These are phyloP conservation scores for Branchellion lobata DNA, from an alignment of 2,888 invertebrate genomes.

Conservation along the genomic window DNA sequence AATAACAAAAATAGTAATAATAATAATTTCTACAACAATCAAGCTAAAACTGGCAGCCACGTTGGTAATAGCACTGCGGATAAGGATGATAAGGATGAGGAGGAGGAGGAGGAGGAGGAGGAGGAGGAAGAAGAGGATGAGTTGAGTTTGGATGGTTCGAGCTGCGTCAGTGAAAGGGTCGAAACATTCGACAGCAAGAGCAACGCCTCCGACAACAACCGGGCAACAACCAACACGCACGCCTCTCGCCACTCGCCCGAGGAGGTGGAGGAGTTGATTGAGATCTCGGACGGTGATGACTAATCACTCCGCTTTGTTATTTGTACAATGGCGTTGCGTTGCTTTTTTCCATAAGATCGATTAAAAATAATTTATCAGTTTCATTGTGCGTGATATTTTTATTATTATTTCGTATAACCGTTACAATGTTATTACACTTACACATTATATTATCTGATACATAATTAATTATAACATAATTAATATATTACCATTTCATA, in stretches of 20 bases:
- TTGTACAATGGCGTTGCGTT: no score
- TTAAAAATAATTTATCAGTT: no score
- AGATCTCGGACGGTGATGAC: constrained; percentile 23
- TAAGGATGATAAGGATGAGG: not conserved
- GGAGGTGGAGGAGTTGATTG: constrained; percentile 12
- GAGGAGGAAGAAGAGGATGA: not conserved
- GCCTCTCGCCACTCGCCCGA: not conserved
- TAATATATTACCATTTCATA: no score
- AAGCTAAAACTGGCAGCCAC: not conserved
- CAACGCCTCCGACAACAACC: not conserved
- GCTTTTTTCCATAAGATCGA: no score
- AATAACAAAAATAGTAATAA: constrained; percentile 7
- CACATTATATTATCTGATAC: no score
- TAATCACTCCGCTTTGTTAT: no score
- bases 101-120: constrained; percentile 28
- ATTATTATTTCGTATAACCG: no score
- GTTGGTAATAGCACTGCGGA: not conserved
- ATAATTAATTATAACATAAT: no score
- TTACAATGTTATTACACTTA: no score
- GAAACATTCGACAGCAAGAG: not conserved
- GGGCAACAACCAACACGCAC: not conserved
- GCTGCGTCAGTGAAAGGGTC: not conserved
- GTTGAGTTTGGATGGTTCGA: not conserved
- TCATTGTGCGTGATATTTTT: no score
- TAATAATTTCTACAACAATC: not conserved